Evolutionary conservation across 2,888 invertebrate genomes (phyloP).

Genomic region (Microctonus brassicae): DNA sequence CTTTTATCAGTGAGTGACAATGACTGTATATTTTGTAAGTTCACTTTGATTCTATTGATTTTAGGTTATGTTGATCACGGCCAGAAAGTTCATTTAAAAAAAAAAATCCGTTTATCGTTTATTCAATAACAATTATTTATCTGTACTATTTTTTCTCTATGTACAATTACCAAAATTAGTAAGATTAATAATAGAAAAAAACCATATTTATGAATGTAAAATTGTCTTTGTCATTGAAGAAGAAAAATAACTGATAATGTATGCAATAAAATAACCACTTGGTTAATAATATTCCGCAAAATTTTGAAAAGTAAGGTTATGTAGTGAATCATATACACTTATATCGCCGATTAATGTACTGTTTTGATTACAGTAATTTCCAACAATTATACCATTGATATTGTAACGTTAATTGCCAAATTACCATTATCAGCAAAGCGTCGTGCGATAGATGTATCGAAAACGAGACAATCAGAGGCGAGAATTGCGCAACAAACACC

Average conservation of each 20-base stretch:
- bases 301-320: not conserved
- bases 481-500: constrained; percentile 97
- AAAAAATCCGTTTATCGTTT: not conserved
- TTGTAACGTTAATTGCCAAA: constrained; percentile 99
- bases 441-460: constrained; percentile 98
- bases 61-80: not conserved
- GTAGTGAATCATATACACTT: not conserved
- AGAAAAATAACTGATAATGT: not conserved
- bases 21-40: constrained; percentile 4
- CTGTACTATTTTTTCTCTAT: not conserved
- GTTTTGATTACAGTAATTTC: not conserved
- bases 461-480: constrained; percentile 98
- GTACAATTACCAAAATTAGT: not conserved
- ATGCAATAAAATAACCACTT: not conserved
- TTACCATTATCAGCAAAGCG: constrained; percentile 99
- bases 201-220: not conserved
- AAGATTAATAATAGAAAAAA: not conserved
- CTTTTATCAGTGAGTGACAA: constrained; percentile 25
- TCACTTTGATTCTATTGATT: not conserved
- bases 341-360: not conserved
- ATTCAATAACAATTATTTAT: not conserved
- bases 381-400: constrained; percentile 92
- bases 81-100: not conserved
- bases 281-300: not conserved
- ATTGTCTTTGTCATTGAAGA: not conserved